Base-by-base conservation (phyloP, 2,113 vertebrate genomes). In the Ammospiza caudacuta region DNA sequence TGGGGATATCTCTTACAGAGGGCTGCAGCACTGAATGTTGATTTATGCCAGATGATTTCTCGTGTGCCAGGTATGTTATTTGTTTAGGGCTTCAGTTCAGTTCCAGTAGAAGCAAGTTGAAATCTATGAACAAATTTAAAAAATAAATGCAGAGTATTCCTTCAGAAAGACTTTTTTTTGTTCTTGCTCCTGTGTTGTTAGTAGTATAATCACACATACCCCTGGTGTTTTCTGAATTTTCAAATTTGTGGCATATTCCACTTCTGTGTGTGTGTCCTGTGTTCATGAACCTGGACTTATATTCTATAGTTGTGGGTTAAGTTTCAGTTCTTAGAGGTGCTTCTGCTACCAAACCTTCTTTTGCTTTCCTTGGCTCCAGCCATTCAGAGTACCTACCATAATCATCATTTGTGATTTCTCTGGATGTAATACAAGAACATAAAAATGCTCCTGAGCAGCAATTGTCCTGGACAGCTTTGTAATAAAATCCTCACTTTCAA, bases 1-100 rank as follows among this genome's bases (percentile, higher is more conserved):
- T 99, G 99, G 99, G 99, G 99, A 68, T 99, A 99, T 98, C 98
- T 99, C 75, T 98, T 99, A 61, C 99, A 99, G 96, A 98, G 99
- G 49, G 99, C 99, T 23, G 98, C 98, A 5, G 98, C 98, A 1
- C 95, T 99, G 23, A 97, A 98, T 72, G 97, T 99, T 87, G 97
- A 99, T 94, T 98, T 99, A 85, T 99, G 99, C 96, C 99, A 99
- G 92, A 98, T 99, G 98, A 98, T 99, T 84, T 99, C 99, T 74
- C 98, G 99, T 82, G 98, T 99, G 54, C 99, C 99, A 98, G 99
- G 99, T 99, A 97, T 61, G 96, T 96, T 87, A 29, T 4, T 58
- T 66, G 6, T 87, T 6, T 8, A 64, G 43, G 67, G n/a, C 69
- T 62, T 93, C 75, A 44, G 51, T 83, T 86, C 49, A 23, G 15